Evolutionary conservation across 2,113 vertebrate genomes (phyloP).

Genomic region (Crocuta crocuta): DNA sequence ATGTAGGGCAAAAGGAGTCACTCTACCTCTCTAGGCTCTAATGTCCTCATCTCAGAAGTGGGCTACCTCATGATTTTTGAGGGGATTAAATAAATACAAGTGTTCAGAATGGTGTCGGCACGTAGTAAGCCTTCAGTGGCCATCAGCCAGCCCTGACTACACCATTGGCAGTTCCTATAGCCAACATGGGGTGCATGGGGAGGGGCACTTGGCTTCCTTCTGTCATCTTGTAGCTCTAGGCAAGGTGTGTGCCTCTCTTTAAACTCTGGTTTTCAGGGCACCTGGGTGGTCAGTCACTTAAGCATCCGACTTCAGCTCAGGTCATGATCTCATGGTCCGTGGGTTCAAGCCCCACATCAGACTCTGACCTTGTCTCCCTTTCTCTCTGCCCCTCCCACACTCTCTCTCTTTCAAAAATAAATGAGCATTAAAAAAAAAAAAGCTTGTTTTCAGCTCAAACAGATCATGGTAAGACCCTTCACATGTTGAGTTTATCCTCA

Average conservation of each 20-base stretch:
- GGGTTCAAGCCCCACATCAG: no score
- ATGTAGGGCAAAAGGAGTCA: background rate
- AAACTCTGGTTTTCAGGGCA: background rate
- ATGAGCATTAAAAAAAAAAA: no score
- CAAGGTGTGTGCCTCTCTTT: background rate
- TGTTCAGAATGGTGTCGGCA: background rate
- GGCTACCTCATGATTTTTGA: rapidly evolving
- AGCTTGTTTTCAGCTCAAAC: background rate
- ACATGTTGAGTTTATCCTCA: background rate
- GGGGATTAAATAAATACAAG: background rate
- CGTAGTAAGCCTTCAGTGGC: background rate
- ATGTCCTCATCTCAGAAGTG: background rate
- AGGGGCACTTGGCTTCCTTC: background rate
- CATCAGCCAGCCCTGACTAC: background rate
- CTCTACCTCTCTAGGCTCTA: background rate
- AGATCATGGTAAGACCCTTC: no score
- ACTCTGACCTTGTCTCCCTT: no score
- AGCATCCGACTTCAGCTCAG: no score
- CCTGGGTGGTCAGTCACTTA: no score
- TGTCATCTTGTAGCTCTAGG: background rate
- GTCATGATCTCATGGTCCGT: no score
- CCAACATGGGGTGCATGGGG: background rate
- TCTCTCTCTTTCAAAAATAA: no score
- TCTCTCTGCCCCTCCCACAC: no score
- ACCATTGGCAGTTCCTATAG: rapidly evolving